Percentiles rank a stretch among this genome's conserved stretches.
Conservation (phyloP, 2,888 invertebrate genomes). For the Poecilobothrus nobilitatus region DNA sequence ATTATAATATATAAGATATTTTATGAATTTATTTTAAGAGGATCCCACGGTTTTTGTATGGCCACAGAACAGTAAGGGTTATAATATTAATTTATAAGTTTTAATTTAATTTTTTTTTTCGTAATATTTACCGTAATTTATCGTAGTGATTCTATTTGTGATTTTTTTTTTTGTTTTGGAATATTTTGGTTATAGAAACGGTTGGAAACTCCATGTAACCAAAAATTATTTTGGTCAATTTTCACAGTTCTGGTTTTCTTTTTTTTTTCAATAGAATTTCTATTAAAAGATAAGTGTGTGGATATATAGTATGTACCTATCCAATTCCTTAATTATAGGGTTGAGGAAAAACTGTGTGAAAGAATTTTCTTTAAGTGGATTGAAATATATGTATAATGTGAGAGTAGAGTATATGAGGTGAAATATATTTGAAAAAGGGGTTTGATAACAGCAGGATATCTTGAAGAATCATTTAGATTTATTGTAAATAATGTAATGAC, state of each 20-base stretch:
- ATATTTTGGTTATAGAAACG: not conserved
- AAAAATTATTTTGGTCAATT: slow-evolving; percentile 1
- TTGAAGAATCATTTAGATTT: not conserved
- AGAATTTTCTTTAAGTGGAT: not conserved
- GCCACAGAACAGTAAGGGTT: slow-evolving; percentile 39
- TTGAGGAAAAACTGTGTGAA: not conserved
- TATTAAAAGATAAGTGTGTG: too few species aligned
- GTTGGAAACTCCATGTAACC: not conserved
- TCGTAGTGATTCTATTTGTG: not conserved
- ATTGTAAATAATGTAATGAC: not conserved
- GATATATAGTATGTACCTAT: too few species aligned
- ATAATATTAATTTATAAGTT: not conserved
- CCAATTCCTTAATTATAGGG: too few species aligned
- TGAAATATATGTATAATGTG: not conserved
- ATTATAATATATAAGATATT: not conserved
- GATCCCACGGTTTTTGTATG: slow-evolving; percentile 43
- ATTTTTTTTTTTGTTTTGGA: not conserved
- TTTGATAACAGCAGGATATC: not conserved
- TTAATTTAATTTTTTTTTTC: too few species aligned
- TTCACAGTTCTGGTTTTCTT: not conserved
- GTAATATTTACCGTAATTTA: too few species aligned
- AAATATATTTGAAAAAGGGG: not conserved
- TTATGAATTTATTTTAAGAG: slow-evolving; percentile 20
- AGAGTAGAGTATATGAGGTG: not conserved
- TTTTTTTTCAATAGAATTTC: too few species aligned